These are phyloP conservation scores for Temnothorax unifasciatus DNA, from an alignment of 2,888 invertebrate genomes.

Conservation along the genomic window DNA sequence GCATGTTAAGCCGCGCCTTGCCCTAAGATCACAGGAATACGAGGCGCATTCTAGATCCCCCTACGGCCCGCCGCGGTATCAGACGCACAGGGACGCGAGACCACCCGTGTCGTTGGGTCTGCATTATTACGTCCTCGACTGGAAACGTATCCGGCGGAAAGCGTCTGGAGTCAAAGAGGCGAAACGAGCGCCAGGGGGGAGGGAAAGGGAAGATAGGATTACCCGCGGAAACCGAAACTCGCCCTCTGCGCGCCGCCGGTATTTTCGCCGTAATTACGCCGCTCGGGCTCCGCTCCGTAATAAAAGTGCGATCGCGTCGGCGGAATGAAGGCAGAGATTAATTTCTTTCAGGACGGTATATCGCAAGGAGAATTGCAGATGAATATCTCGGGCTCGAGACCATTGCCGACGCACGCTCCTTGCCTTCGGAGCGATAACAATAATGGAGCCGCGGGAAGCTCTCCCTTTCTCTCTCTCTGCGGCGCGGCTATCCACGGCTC, in stretches of 20 bases:
- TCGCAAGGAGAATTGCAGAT: slow-evolving; percentile 62
- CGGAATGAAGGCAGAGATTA: slow-evolving; percentile 46
- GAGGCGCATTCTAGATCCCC: slow-evolving; percentile 11
- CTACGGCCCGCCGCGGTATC: slow-evolving; percentile 11
- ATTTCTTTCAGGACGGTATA: slow-evolving; percentile 45
- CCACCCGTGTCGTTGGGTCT: slow-evolving; percentile 2
- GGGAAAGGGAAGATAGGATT: not conserved
- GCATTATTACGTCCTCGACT: slow-evolving; percentile 38
- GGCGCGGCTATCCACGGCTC: not conserved
- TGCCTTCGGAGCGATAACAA: slow-evolving; percentile 25
- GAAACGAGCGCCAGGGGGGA: not conserved
- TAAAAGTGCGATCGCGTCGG: slow-evolving; percentile 37
- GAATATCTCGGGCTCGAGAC: slow-evolving; percentile 39
- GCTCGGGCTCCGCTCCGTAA: slow-evolving; percentile 29
- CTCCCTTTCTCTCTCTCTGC: not conserved
- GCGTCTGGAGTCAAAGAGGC: slow-evolving; percentile 28
- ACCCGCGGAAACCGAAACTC: slow-evolving; percentile 24
- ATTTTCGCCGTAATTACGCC: slow-evolving; percentile 62
- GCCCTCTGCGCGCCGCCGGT: slow-evolving; percentile 20
- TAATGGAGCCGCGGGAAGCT: not conserved
- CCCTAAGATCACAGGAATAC: slow-evolving; percentile 40
- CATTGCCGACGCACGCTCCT: slow-evolving; percentile 22
- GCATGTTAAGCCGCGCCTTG: slow-evolving; percentile 12
- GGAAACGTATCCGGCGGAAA: slow-evolving; percentile 25
- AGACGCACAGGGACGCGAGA: slow-evolving; percentile 45